Conservation (phyloP, 35 echinoderm and acorn worm species). For the Eucidaris tribuloides region DNA sequence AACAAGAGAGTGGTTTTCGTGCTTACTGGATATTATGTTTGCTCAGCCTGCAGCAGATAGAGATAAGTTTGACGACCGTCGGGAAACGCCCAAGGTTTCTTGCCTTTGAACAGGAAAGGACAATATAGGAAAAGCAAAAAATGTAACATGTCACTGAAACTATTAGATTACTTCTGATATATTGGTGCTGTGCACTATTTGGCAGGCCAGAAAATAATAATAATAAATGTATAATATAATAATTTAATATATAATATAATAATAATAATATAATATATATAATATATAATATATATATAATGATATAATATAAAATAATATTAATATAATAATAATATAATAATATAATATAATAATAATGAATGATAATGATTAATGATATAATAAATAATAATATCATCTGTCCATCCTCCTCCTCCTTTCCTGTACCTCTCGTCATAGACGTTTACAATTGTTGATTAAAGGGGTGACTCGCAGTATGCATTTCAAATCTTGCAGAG, state of each 20-base stretch:
- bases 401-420: no score
- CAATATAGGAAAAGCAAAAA: not conserved
- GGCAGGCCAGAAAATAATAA: not conserved
- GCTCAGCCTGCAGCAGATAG: conserved; percentile 16
- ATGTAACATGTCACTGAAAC: not conserved
- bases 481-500: not conserved
- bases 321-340: no score
- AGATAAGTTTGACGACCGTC: conserved; percentile 38
- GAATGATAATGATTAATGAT: no score
- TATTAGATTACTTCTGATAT: not conserved
- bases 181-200: not conserved
- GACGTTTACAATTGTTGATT: no score
- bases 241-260: not conserved
- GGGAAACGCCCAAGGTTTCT: conserved; percentile 31
- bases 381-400: no score
- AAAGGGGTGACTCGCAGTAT: not conserved
- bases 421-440: no score
- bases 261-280: not conserved
- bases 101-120: not conserved
- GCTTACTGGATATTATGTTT: conserved; percentile 50
- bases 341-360: not conserved
- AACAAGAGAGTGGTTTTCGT: not conserved
- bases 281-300: no score
- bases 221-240: not conserved
- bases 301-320: no score